phyloP scores from a whole-genome alignment of 2,113 vertebrate species.

The Stegostoma tigrinum region DNA sequence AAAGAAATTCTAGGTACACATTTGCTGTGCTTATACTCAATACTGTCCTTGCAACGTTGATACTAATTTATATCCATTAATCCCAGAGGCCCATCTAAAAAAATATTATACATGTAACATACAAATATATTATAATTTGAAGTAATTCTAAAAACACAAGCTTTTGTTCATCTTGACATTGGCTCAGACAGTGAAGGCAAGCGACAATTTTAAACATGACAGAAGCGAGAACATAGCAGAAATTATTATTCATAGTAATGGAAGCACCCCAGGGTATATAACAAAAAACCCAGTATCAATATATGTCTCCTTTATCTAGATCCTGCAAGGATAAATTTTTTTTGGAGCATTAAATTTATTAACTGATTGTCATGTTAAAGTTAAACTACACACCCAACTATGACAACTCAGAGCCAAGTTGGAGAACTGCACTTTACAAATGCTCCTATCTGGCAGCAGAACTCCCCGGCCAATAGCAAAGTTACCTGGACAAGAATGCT shows the following conservation, averaged over 20 bases:
- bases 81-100: neutral
- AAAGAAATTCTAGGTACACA: neutral
- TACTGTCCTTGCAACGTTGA: neutral
- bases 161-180: neutral
- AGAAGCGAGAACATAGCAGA: neutral
- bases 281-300: neutral
- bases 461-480: neutral
- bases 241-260: neutral
- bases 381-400: neutral
- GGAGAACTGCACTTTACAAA: neutral
- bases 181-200: neutral
- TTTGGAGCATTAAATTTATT: neutral
- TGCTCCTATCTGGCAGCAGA: neutral
- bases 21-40: neutral
- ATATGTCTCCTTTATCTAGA: neutral
- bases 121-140: too few species aligned
- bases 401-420: neutral
- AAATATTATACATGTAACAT: too few species aligned
- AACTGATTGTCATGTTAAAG: neutral
- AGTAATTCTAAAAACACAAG: neutral
- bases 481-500: neutral
- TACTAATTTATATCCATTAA: neutral
- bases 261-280: too few species aligned
- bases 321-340: neutral
- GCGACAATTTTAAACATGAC: slow-evolving; percentile 6